Evolutionary conservation across 2,888 invertebrate genomes (phyloP).

Genomic region (Dryococelus australis): DNA sequence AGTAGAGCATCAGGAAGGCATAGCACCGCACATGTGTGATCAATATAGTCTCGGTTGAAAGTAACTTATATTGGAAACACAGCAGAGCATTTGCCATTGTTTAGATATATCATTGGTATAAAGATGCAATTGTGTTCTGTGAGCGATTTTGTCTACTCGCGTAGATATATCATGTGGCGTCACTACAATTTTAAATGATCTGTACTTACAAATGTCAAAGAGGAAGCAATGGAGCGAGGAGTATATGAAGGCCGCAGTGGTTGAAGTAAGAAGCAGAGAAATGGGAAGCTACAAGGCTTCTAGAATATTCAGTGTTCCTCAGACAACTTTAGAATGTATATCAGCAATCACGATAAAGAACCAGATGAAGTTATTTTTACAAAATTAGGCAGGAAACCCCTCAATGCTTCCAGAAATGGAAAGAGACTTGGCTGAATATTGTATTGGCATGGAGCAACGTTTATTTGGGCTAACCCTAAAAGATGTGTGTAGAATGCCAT

Average conservation of each 20-base stretch:
- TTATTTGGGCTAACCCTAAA: not conserved
- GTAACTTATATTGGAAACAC: no score
- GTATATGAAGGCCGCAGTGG: not conserved
- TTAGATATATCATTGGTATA: no score
- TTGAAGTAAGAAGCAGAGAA: constrained; percentile 13
- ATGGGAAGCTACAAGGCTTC: constrained; percentile 25
- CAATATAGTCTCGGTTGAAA: no score
- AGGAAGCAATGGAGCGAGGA: not conserved
- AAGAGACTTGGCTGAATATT: not conserved
- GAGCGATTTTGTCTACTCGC: no score
- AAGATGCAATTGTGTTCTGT: no score
- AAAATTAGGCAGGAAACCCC: not conserved
- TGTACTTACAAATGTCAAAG: not conserved
- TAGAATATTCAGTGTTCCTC: not conserved
- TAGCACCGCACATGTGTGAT: no score
- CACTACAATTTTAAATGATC: no score
- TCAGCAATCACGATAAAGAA: not conserved
- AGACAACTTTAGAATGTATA: not conserved
- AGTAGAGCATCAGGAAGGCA: no score
- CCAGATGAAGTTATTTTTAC: not conserved
- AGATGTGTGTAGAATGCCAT: not conserved
- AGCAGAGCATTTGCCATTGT: no score
- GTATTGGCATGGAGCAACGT: not conserved
- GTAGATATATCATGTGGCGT: no score
- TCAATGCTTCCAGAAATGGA: not conserved